Evolutionary conservation across 2,113 vertebrate species (phyloP).

Genomic region (Mohoua ochrocephala): DNA sequence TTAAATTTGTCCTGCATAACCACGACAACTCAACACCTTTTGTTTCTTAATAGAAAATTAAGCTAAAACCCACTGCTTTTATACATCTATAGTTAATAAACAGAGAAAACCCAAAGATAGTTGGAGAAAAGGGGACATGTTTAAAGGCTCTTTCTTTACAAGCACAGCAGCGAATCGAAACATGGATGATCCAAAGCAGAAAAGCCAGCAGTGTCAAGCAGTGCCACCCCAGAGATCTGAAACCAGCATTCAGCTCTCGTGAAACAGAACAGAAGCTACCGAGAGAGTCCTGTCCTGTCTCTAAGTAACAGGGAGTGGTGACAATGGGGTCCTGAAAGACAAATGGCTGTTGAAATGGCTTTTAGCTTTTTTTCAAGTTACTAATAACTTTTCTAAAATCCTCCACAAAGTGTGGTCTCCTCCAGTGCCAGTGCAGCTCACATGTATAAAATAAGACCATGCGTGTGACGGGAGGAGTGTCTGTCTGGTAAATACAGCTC

Average conservation of each 20-base stretch:
- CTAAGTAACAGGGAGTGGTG: not conserved
- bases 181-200: not conserved
- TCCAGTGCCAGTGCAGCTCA: not conserved
- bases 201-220: not conserved
- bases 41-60: not conserved
- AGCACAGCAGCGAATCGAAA: not conserved
- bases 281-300: not conserved
- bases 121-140: accelerated
- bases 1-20: not conserved
- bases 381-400: not conserved
- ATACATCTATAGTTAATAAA: not conserved
- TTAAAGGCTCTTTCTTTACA: not conserved
- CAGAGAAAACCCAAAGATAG: not conserved
- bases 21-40: not conserved
- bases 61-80: not conserved
- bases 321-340: not conserved
- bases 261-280: not conserved
- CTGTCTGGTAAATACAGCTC: not conserved
- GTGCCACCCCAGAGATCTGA: not conserved
- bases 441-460: not conserved
- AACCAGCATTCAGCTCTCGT: not conserved
- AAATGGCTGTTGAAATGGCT: not conserved
- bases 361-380: not conserved
- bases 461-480: accelerated
- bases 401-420: not conserved